A percentile compares a stretch with the other conserved stretches of the same genome.
These are phyloP conservation scores for Drepanosiphum platanoidis DNA, from an alignment of 2,888 invertebrate genomes.

Conservation along the genomic window DNA sequence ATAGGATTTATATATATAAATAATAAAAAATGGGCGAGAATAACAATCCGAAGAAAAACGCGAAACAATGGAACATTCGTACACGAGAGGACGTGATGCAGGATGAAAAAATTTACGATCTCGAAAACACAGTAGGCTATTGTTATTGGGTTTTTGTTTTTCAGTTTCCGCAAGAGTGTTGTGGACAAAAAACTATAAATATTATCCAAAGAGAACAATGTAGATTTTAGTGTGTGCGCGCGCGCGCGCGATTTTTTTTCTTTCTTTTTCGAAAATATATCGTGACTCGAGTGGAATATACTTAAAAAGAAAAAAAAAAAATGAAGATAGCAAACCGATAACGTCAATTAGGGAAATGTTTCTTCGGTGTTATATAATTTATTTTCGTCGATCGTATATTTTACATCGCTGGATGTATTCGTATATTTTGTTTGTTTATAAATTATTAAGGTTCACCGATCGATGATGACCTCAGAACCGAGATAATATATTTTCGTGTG, in stretches of 20 bases:
- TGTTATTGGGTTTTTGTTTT: constrained; percentile 55
- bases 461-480: constrained; percentile 55
- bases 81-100: background rate
- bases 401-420: constrained; percentile 26
- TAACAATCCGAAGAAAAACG: constrained; percentile 39
- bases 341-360: constrained; percentile 54
- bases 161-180: constrained; percentile 27
- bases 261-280: constrained; percentile 21
- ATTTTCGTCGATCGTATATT: constrained; percentile 47
- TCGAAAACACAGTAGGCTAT: constrained; percentile 61
- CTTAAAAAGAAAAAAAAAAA: constrained; percentile 1
- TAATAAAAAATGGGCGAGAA: constrained; percentile 41
- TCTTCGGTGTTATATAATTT: constrained; percentile 43
- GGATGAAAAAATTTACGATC: constrained; percentile 59
- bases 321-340: constrained; percentile 55
- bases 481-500: constrained; percentile 46
- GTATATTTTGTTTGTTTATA: constrained; percentile 29
- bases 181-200: constrained; percentile 55
- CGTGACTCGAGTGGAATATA: constrained; percentile 15
- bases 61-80: constrained; percentile 54
- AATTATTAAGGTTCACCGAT: constrained; percentile 61
- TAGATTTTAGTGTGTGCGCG: constrained; percentile 5
- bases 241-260: constrained; percentile 27
- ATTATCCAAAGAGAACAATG: constrained; percentile 48
- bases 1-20: constrained; percentile 1